Conservation (phyloP, 2,888 invertebrate genomes). For the Busseola fusca region DNA sequence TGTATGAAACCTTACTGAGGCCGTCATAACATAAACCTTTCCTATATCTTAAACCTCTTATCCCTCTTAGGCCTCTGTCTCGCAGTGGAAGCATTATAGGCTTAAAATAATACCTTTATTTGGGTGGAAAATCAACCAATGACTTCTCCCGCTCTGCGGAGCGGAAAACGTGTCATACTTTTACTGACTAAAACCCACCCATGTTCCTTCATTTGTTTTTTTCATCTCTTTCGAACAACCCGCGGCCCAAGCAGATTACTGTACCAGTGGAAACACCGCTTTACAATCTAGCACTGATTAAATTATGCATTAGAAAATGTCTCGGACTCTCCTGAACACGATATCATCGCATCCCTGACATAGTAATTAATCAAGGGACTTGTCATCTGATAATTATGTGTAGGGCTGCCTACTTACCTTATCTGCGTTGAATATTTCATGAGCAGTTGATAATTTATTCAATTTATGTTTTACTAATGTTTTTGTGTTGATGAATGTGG, state of each 20-base stretch:
- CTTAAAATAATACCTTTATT: not conserved
- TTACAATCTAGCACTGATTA: no score
- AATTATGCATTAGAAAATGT: no score
- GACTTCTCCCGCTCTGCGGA: no score
- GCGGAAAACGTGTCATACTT: no score
- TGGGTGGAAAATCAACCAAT: no score
- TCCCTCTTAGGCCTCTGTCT: not conserved
- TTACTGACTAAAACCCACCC: no score
- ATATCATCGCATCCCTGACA: constrained; percentile 63
- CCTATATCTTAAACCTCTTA: no score
- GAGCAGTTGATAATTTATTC: constrained; percentile 17
- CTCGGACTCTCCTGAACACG: no score
- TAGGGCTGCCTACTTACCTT: constrained; percentile 22
- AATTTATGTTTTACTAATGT: no score
- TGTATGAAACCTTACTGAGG: not conserved
- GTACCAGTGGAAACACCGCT: not conserved
- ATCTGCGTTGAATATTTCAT: constrained; percentile 37
- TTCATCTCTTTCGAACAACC: no score
- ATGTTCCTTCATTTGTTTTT: no score
- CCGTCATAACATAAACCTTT: not conserved
- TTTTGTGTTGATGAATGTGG: not conserved
- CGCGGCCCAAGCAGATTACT: no score
- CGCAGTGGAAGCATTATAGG: not conserved
- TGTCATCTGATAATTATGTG: constrained; percentile 35
- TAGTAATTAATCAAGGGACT: constrained; percentile 56